Percentiles rank a stretch among this genome's conserved stretches.
These are phyloP conservation scores for Acanthosepion esculentum DNA, from an alignment of 2,888 invertebrate species.

Conservation along the genomic window DNA sequence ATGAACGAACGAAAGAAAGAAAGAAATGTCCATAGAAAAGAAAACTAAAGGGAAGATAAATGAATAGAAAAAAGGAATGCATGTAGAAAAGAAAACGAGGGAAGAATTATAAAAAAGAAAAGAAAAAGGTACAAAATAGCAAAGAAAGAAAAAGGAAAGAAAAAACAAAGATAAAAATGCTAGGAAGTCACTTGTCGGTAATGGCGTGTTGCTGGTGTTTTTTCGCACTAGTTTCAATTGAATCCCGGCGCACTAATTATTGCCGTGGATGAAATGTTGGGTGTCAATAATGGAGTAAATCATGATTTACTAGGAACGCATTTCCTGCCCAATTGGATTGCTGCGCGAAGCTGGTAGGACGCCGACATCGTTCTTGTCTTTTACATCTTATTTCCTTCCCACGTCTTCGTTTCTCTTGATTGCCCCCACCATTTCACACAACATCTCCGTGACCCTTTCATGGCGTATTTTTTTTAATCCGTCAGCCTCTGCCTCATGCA, in stretches of 20 bases:
- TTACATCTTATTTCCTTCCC: background rate
- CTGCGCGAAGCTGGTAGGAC: background rate
- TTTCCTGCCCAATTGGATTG: slow-evolving; percentile 3
- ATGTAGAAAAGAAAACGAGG: background rate
- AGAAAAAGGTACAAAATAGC: background rate
- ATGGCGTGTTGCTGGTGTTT: background rate
- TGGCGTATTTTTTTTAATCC: background rate
- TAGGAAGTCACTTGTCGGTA: background rate
- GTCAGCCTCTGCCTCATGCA: background rate
- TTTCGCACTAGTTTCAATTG: background rate
- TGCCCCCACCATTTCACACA: background rate
- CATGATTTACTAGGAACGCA: slow-evolving; percentile 12
- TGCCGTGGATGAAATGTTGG: slow-evolving; percentile 33
- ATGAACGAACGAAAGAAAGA: background rate
- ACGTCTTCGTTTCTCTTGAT: background rate
- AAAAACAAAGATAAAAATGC: background rate
- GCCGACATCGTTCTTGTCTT: slow-evolving; percentile 2
- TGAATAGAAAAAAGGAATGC: background rate
- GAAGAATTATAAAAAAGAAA: background rate
- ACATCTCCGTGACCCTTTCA: background rate
- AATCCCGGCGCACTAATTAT: slow-evolving; percentile 33
- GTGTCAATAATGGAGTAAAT: slow-evolving; percentile 21
- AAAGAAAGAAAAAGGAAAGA: background rate
- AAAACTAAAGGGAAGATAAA: background rate
- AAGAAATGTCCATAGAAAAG: background rate